Evolutionary conservation across 2,888 invertebrate species (phyloP).

Genomic region (Ischnus inquisitorius): DNA sequence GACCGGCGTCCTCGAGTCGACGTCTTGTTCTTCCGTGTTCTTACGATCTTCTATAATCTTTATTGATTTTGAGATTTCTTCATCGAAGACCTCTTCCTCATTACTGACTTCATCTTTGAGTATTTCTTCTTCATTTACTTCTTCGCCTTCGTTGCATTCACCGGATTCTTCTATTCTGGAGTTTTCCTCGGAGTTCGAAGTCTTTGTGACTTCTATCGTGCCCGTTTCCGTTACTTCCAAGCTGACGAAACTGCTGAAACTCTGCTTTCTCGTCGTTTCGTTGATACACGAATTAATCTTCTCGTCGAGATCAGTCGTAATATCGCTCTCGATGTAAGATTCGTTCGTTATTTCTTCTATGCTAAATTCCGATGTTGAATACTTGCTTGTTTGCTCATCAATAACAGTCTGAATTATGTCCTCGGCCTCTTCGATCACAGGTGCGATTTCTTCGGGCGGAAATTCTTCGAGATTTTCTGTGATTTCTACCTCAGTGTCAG

Average conservation of each 20-base stretch:
- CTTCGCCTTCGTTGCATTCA: slow-evolving; percentile 34
- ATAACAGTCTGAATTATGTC: slow-evolving; percentile 33
- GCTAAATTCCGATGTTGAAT: slow-evolving; percentile 13
- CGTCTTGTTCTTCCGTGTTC: slow-evolving; percentile 16
- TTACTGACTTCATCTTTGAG: background rate
- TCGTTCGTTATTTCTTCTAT: slow-evolving; percentile 51
- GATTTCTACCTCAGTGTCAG: slow-evolving; percentile 58
- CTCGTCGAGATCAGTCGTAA: slow-evolving; percentile 26
- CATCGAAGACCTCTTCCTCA: slow-evolving; percentile 29
- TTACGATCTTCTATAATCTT: slow-evolving; percentile 11
- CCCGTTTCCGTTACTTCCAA: slow-evolving; percentile 54
- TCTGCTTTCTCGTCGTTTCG: slow-evolving; percentile 53
- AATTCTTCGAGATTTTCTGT: slow-evolving; percentile 20
- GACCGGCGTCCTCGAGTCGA: slow-evolving; percentile 41
- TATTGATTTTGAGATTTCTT: slow-evolving; percentile 6
- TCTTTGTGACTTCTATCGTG: slow-evolving; percentile 18
- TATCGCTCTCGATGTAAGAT: slow-evolving; percentile 21
- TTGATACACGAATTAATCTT: background rate
- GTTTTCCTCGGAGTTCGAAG: background rate
- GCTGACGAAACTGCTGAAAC: slow-evolving; percentile 53
- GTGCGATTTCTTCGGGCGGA: slow-evolving; percentile 17
- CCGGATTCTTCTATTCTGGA: slow-evolving; percentile 64
- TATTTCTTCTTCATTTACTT: slow-evolving; percentile 20
- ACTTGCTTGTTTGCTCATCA: background rate
- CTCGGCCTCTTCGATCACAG: slow-evolving; percentile 63